Evolutionary conservation across 2,888 invertebrate genomes (phyloP), one percentile per base, ranked within the genome.

Genomic region (Alloplasta piceator): DNA sequence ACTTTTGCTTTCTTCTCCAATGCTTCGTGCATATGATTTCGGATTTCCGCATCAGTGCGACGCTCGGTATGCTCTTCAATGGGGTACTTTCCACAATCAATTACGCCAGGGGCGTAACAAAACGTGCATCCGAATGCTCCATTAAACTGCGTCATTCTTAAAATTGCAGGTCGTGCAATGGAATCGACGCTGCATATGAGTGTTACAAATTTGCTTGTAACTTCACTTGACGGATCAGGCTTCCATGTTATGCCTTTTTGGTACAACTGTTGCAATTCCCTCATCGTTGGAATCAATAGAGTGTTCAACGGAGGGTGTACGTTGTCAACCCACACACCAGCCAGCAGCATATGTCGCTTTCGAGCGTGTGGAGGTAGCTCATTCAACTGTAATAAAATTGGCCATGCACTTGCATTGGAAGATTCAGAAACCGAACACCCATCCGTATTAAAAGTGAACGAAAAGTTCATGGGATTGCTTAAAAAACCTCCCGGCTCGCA

Each of bases 111-210:
- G 2, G 68, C 70, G 12, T 48, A 72, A 36, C 82, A 82, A 60
- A 80, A 76, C 1, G 73, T 73, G 46, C 79, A 82, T 12, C 78
- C 78, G 67, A 71, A 64, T 58, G 26, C 61, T 2, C 78, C 82
- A 60, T 82, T 82, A n/a, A 38, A 82, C 36, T 78, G 77, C 6
- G 38, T 80, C 80, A 82, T 82, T 0, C 55, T 41, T 7, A 82
- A 16, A 10, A 80, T 10, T n/a, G 46, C 41, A 52, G 74, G 39
- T 52, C 82, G 16, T 43, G 80, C 80, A 16, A 56, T 68, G 14
- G 82, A 82, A 50, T 82, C 80, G 5, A 58, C 55, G 9, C 60
- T 46, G n/a, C 52, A 73, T 36, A 70, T 38, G 2, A 60, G 10
- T 4, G 68, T 58, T 10, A 63, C 38, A 46, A 71, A 71, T 7